Base-by-base conservation (phyloP, 2,888 invertebrate genomes). In the Bruchidius siliquastri region DNA sequence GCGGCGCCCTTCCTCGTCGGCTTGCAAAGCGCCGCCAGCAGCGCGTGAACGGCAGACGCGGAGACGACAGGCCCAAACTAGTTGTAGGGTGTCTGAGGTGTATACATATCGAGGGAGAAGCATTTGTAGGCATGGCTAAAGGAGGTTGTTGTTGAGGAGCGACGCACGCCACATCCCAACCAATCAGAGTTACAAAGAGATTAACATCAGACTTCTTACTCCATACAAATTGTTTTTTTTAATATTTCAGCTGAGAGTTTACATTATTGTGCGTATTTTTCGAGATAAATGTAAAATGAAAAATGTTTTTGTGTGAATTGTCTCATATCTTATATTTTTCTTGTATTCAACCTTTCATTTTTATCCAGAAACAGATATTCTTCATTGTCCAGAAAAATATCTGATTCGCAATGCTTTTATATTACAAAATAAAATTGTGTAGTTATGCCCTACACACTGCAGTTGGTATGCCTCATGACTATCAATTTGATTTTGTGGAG, bases 11-110 rank as follows among this genome's bases (percentile, higher is more conserved):
- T 77, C 77, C 76, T 76, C 77, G 77, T 78, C 79, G 80, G 81
- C 80, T 79, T 79, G 78, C 77, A 77, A 80, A 77, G 75, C 79
- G 79, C 80, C 81, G 79, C 79, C 73, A 74, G 69, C 68, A 68
- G 22, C 22, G 68, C 68, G 68, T 68, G 68, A 68, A 68, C 22
- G 68, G 10, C 49, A 18, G 3, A 2, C 2, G 26, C 26, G 26
- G 26, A 2, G 8, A 8, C 49, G 49, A 13, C 49, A 49, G 49
- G 49, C 49, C 49, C 49, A 49, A 49, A 49, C 49, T 49, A 49
- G 18, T 13, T 49, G 49, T 49, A 49, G 49, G 18, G 49, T 49
- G 49, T 49, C 49, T 49, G 49, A 49, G 49, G 49, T 49, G 49
- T 49, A 49, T 49, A 49, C 49, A 49, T 49, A 49, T 49, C 49